phyloP scores from a whole-genome alignment of 2,113 vertebrate species.

The Clarias magur region DNA sequence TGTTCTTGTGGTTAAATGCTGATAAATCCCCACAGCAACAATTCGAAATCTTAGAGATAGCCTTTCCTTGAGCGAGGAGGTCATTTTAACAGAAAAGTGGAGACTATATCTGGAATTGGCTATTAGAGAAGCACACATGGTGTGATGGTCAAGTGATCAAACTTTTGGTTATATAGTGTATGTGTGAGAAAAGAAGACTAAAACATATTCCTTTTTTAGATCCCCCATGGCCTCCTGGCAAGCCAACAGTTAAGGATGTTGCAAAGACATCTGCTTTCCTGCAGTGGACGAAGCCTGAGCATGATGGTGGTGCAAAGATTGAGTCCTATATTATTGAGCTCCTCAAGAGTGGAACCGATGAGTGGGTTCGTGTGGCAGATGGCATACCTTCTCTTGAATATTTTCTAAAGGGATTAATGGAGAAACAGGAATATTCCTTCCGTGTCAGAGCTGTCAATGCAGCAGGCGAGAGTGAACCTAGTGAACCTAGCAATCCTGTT shows the following conservation, averaged over 20 bases:
- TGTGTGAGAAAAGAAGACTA: neutral
- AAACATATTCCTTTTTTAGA: constrained; percentile 71
- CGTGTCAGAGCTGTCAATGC: constrained; percentile 90
- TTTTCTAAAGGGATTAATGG: constrained; percentile 90
- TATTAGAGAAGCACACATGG: neutral
- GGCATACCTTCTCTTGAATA: constrained; percentile 81
- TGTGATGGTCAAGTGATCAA: neutral
- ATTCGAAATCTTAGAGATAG: neutral
- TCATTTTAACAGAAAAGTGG: neutral
- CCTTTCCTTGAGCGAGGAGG: neutral
- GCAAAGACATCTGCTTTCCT: constrained; percentile 87
- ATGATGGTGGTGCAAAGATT: constrained; percentile 95
- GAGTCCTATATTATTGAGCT: constrained; percentile 93
- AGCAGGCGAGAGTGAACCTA: constrained; percentile 94
- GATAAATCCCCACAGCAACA: neutral
- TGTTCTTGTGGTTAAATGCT: neutral
- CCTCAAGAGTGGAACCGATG: constrained; percentile 89
- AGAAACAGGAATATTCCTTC: constrained; percentile 97
- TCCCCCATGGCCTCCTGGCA: constrained; percentile 96
- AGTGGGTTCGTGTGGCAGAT: constrained; percentile 94
- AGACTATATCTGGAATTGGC: neutral
- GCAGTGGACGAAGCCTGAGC: constrained; percentile 95
- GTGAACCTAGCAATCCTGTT: constrained; percentile 93
- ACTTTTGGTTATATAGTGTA: neutral
- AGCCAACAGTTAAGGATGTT: constrained; percentile 89